A percentile compares a stretch with the other conserved stretches of the same genome.
These are phyloP conservation scores for Leucoptera coffeella DNA, from an alignment of 2,888 invertebrate genomes.

Conservation along the genomic window DNA sequence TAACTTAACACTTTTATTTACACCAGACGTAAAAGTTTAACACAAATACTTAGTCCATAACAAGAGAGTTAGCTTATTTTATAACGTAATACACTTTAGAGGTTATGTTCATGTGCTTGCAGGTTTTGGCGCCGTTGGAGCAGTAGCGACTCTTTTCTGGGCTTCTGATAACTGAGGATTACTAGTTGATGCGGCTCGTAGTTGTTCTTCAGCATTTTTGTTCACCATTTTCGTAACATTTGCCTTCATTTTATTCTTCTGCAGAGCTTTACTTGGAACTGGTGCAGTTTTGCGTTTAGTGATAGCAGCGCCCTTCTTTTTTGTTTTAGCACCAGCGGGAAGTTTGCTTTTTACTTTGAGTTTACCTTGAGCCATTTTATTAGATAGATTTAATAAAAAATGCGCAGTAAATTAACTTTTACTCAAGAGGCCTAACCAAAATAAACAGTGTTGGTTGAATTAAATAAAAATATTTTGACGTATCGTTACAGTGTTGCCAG, in stretches of 20 bases:
- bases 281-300: constrained; percentile 61
- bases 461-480: too few relatives aligned
- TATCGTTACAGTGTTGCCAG: too few relatives aligned
- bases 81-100: too few relatives aligned
- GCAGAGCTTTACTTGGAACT: constrained; percentile 55
- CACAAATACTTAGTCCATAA: too few relatives aligned
- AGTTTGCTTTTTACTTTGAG: constrained; percentile 60
- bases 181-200: constrained; percentile 50
- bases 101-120: constrained; percentile 13
- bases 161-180: constrained; percentile 47
- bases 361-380: constrained; percentile 62
- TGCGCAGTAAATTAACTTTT: too few relatives aligned
- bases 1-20: too few relatives aligned
- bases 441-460: too few relatives aligned
- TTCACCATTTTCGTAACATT: constrained; percentile 66
- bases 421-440: too few relatives aligned
- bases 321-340: constrained; percentile 48
- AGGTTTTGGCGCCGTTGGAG: constrained; percentile 31
- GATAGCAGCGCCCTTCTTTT: constrained; percentile 49
- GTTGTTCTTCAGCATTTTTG: constrained; percentile 60
- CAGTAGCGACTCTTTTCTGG: constrained; percentile 29
- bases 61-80: too few relatives aligned
- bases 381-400: too few relatives aligned
- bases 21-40: too few relatives aligned
- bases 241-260: constrained; percentile 60